phyloP scores from a whole-genome alignment of 2,113 vertebrate genomes.

The Tachysurus vachellii region DNA sequence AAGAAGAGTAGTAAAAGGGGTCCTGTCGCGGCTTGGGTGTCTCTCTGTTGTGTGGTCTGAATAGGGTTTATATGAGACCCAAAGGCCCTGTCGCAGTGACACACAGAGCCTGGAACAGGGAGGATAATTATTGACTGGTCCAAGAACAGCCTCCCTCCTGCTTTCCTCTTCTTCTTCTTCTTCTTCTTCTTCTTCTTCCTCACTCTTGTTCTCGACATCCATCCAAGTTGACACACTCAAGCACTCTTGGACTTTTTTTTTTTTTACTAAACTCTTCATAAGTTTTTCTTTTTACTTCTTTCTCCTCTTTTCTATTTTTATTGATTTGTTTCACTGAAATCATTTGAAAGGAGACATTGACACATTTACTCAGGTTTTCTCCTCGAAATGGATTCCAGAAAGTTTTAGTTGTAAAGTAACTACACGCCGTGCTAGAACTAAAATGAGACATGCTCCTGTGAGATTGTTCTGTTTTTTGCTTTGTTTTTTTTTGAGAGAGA shows the following conservation, averaged over 20 bases:
- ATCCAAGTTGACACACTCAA: slow-evolving; percentile 3
- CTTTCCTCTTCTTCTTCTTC: background rate
- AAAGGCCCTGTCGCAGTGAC: slow-evolving; percentile 36
- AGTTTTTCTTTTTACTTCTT: background rate
- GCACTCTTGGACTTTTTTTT: background rate
- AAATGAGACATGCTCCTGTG: background rate
- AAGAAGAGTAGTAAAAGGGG: slow-evolving; percentile 46
- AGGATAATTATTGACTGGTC: slow-evolving; percentile 48
- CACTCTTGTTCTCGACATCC: background rate
- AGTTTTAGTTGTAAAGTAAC: background rate
- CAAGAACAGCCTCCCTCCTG: slow-evolving; percentile 22
- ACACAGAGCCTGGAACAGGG: slow-evolving; percentile 32
- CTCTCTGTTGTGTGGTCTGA: slow-evolving; percentile 51
- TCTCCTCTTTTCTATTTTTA: background rate
- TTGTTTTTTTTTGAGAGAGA: no score
- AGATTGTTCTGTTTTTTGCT: background rate
- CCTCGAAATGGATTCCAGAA: background rate
- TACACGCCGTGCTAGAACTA: background rate
- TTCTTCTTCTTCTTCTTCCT: background rate
- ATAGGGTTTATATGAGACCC: slow-evolving; percentile 50
- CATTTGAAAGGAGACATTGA: background rate
- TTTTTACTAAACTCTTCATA: background rate
- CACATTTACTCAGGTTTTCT: background rate
- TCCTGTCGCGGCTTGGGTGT: slow-evolving; percentile 33
- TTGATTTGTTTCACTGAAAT: slow-evolving; percentile 13